Percentiles rank a stretch among this genome's conserved stretches.
These are phyloP conservation scores for Heteractis magnifica DNA, from an alignment of 92 coral and sea anemone genomes.

Conservation along the genomic window DNA sequence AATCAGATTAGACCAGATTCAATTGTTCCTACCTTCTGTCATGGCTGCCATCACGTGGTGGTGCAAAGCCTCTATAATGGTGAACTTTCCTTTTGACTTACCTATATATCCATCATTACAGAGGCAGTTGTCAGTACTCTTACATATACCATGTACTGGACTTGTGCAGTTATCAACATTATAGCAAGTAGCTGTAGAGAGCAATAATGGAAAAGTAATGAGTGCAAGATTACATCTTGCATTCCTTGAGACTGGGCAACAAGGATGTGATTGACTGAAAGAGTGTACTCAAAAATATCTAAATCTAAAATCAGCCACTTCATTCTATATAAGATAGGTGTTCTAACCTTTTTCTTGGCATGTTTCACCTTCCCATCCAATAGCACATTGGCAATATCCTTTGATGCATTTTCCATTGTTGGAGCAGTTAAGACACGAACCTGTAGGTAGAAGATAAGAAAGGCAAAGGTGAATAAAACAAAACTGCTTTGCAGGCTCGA, in stretches of 20 bases:
- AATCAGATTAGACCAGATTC: too few relatives aligned
- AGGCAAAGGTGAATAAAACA: too few relatives aligned
- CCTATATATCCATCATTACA: constrained; percentile 73
- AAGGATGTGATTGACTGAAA: too few relatives aligned
- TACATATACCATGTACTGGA: constrained; percentile 55
- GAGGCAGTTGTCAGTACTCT: constrained; percentile 58
- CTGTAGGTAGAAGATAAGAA: neutral
- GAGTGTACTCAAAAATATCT: neutral
- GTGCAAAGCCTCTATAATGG: too few relatives aligned
- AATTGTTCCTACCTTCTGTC: too few relatives aligned
- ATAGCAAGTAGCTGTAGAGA: constrained; percentile 55
- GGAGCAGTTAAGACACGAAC: constrained; percentile 50
- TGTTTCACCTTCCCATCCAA: constrained; percentile 68
- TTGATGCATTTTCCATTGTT: constrained; percentile 54
- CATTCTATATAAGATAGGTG: neutral
- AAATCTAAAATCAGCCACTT: neutral
- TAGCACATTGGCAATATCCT: constrained; percentile 67
- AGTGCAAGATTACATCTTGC: too few relatives aligned
- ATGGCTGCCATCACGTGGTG: too few relatives aligned
- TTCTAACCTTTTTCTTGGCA: constrained; percentile 48
- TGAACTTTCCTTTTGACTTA: neutral
- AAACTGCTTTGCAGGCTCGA: too few relatives aligned
- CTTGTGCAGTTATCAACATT: constrained; percentile 67
- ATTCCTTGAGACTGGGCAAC: too few relatives aligned
- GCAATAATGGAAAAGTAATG: neutral